Base-by-base conservation (phyloP, 2,888 invertebrate genomes). In the Calameuta pallipes region DNA sequence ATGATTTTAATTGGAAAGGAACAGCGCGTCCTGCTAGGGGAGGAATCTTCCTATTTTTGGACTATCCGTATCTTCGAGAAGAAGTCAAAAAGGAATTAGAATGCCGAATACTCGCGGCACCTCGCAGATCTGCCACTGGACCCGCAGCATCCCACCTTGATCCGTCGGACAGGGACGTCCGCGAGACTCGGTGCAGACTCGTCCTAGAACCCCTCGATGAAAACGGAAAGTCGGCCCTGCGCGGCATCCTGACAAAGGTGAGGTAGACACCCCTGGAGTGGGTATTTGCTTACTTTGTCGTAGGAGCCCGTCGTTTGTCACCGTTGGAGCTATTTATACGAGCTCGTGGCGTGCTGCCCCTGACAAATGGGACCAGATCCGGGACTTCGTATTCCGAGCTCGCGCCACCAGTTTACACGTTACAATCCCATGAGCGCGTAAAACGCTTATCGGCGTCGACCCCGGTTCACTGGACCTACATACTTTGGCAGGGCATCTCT, bases 251-350 rank as follows among this genome's bases (percentile, higher is more conserved):
- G 70, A 33, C 70, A 70, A 70, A 33, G 70, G 70, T 70, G 70
- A 70, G 70, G 70, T 70, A 33, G 70, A 30, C 70, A 33, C 30
- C 13, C 70, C 31, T 33, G 70, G 70, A 70, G 70, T 33, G 41
- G 31, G 82, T 85, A 87, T 87, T 88, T 89, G 87, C 86, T 89
- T 89, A 89, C 89, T 89, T 89, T 88, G 86, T 82, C 87, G 83
- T 84, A 84, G 82, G 84, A 87, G 85, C 84, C 82, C 86, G 87
- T 88, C 89, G 89, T 89, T 89, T 89, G 87, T 89, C 89, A 89
- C 85, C 85, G 85, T 80, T 81, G 84, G 81, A 82, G 86, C 88
- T 89, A 89, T 89, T 89, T 89, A 89, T 89, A 89, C 87, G 86
- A 82, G 83, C 84, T 83, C 81, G 85, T 81, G 82, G 83, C 82